Percentiles rank a stretch among this genome's conserved stretches.
Conservation (phyloP, 2,888 invertebrate species). For the Tineola bisselliella region DNA sequence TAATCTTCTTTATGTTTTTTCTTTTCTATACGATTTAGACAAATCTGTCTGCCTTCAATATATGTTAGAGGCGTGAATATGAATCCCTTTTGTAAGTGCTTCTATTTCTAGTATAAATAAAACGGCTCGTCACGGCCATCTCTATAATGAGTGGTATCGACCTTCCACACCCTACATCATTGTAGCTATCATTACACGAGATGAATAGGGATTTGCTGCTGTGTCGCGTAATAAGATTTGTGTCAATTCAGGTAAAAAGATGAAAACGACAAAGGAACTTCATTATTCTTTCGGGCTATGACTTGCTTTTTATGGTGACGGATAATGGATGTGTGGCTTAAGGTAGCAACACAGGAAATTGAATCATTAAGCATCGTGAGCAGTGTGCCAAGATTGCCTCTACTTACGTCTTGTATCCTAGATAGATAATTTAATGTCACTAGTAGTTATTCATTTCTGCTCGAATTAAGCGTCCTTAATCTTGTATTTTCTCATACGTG, state of each 20-base stretch:
- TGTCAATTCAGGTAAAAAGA: not conserved
- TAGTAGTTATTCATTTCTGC: not conserved
- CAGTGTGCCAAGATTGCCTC: not conserved
- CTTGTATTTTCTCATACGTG: not conserved
- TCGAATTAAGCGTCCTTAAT: not conserved
- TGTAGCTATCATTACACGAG: slow-evolving; percentile 39
- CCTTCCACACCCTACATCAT: slow-evolving; percentile 56
- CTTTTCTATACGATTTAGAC: too few species aligned
- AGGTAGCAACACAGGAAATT: not conserved
- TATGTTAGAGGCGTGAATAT: not conserved
- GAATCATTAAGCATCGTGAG: not conserved
- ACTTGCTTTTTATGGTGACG: not conserved
- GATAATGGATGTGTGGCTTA: not conserved
- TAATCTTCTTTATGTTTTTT: not conserved
- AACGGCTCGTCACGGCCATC: slow-evolving; percentile 35
- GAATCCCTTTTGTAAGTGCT: not conserved
- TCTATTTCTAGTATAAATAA: slow-evolving; percentile 22
- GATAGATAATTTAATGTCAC: not conserved
- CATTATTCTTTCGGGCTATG: not conserved
- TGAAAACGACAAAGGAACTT: not conserved
- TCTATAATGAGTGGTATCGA: slow-evolving; percentile 41
- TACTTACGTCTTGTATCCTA: too few species aligned
- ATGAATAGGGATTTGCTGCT: slow-evolving; percentile 39
- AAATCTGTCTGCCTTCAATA: too few species aligned
- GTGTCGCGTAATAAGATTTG: not conserved